These are phyloP conservation scores for Micrastur ruficollis DNA, from an alignment of 2,797 vertebrate genomes.

Conservation along the genomic window DNA sequence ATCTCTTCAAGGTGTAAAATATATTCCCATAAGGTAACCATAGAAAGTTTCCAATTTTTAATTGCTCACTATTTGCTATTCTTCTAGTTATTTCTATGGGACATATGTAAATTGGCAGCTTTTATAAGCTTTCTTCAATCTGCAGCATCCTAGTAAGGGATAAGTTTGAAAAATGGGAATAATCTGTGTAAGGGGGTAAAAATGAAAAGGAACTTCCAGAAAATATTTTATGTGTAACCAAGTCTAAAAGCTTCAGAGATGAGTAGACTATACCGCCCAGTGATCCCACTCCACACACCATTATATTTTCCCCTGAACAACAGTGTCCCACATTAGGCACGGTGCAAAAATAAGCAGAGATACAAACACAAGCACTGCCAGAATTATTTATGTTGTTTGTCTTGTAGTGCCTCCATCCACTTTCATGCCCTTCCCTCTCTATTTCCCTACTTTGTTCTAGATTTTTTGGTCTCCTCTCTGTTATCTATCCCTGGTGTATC, in stretches of 20 bases:
- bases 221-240: neutral
- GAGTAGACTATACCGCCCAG: neutral
- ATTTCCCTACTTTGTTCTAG: neutral
- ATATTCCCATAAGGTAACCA: slow-evolving; percentile 38
- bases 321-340: neutral
- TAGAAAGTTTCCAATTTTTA: slow-evolving; percentile 52
- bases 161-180: neutral
- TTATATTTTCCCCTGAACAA: neutral
- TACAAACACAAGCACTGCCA: neutral
- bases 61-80: slow-evolving; percentile 5
- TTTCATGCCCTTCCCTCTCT: neutral
- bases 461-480: neutral
- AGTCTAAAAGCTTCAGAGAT: neutral
- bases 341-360: neutral
- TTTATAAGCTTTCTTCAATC: neutral
- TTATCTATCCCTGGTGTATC: neutral
- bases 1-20: slow-evolving; percentile 32
- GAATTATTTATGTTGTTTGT: neutral
- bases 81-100: slow-evolving; percentile 46
- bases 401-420: neutral
- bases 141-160: neutral
- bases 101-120: neutral
- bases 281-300: neutral
- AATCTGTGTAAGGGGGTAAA: neutral
- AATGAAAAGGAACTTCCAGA: neutral